Percentiles rank a stretch among this genome's conserved stretches.
These are phyloP conservation scores for Scaptomyza caliginosa DNA, from an alignment of 2,888 invertebrate genomes.

Conservation along the genomic window DNA sequence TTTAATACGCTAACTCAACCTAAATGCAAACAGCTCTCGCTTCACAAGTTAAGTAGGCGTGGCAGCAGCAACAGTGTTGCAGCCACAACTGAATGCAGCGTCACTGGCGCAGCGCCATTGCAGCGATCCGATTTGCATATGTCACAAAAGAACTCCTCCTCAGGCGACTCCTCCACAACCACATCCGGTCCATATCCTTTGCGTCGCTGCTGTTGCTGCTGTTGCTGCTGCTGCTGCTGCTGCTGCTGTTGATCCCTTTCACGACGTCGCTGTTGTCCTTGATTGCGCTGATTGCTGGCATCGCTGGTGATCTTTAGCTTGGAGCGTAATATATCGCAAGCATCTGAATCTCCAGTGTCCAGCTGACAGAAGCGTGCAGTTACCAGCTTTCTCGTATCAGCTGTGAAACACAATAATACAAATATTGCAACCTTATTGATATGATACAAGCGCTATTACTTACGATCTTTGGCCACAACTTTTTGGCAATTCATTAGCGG, in stretches of 20 bases:
- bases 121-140: slow-evolving; percentile 80
- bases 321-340: slow-evolving; percentile 78
- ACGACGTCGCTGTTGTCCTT: slow-evolving; percentile 40
- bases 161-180: slow-evolving; percentile 39
- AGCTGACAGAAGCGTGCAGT: slow-evolving; percentile 83
- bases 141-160: slow-evolving; percentile 80
- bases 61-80: slow-evolving; percentile 28
- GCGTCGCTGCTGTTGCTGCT: slow-evolving; percentile 46
- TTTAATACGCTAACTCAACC: slow-evolving; percentile 63
- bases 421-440: too few species aligned
- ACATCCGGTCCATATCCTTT: slow-evolving; percentile 51
- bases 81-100: slow-evolving; percentile 33
- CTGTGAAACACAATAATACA: slow-evolving; percentile 50
- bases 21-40: slow-evolving; percentile 60
- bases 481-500: slow-evolving; percentile 84
- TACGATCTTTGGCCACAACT: slow-evolving; percentile 83
- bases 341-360: slow-evolving; percentile 82
- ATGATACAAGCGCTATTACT: too few species aligned
- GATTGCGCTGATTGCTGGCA: slow-evolving; percentile 15
- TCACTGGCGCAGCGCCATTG: slow-evolving; percentile 72
- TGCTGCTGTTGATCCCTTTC: slow-evolving; percentile 43
- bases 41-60: slow-evolving; percentile 45
- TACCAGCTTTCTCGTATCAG: slow-evolving; percentile 66
- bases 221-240: slow-evolving; percentile 39
- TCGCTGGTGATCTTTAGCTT: slow-evolving; percentile 63